phyloP scores from a whole-genome alignment of 2,888 invertebrate species.

The Drosophila kuntzei region DNA sequence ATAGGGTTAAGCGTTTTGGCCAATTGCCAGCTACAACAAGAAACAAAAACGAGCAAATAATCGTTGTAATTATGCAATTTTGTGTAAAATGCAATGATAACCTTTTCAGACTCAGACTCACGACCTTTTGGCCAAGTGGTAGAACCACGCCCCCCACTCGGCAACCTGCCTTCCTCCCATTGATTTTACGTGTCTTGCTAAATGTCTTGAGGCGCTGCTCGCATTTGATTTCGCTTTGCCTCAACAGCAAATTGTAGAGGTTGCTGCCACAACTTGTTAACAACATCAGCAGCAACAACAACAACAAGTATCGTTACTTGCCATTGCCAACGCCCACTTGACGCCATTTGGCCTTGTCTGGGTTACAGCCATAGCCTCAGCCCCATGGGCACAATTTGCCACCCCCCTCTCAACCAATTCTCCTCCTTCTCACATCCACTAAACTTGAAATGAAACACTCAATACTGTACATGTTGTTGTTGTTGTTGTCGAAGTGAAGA shows the following conservation, averaged over 20 bases:
- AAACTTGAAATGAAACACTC: slow-evolving; percentile 50
- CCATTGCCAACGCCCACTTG: slow-evolving; percentile 58
- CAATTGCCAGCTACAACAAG: slow-evolving; percentile 20
- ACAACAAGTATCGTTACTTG: slow-evolving; percentile 26
- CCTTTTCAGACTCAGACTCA: slow-evolving; percentile 30
- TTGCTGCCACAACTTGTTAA: slow-evolving; percentile 65
- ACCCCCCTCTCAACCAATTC: background rate
- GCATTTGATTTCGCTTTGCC: slow-evolving; percentile 55
- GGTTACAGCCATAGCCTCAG: slow-evolving; percentile 6
- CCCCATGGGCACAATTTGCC: slow-evolving; percentile 43
- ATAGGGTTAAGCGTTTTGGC: slow-evolving; percentile 34
- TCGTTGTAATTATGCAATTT: slow-evolving; percentile 71
- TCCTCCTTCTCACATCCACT: slow-evolving; percentile 10
- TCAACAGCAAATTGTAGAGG: slow-evolving; percentile 64
- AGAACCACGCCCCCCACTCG: background rate
- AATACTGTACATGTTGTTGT: slow-evolving; percentile 21
- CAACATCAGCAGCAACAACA: slow-evolving; percentile 46
- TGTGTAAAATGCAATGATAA: slow-evolving; percentile 58
- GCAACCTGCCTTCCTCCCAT: slow-evolving; percentile 19
- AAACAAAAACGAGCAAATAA: slow-evolving; percentile 15
- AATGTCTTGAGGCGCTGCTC: slow-evolving; percentile 55
- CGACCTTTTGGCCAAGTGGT: slow-evolving; percentile 37
- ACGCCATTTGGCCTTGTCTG: slow-evolving; percentile 63
- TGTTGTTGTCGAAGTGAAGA: slow-evolving; percentile 17
- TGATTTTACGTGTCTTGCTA: slow-evolving; percentile 42